These are phyloP conservation scores for Chalcis sispes DNA, from an alignment of 2,888 invertebrate genomes.

Conservation along the genomic window DNA sequence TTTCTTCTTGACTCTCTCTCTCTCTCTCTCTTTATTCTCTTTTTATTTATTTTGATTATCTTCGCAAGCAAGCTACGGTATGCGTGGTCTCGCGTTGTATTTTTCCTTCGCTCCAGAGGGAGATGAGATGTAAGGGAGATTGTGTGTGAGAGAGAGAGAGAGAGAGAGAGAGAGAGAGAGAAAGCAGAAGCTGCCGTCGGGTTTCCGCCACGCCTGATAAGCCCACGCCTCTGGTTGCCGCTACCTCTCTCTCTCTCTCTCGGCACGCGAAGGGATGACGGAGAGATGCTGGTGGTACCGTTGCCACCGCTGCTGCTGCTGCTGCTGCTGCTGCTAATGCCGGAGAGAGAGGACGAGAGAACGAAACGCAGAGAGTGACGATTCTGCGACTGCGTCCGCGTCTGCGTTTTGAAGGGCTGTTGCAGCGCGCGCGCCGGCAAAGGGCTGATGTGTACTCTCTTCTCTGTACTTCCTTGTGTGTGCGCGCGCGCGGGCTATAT, in stretches of 20 bases:
- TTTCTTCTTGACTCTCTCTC: not conserved
- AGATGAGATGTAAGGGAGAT: no score
- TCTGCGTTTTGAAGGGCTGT: conserved; percentile 54
- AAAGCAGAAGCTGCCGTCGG: no score
- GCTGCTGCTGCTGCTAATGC: conserved; percentile 15
- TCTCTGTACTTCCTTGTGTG: not conserved
- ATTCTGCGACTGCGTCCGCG: conserved; percentile 61
- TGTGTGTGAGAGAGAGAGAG: no score
- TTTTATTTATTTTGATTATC: no score
- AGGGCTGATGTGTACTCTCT: not conserved
- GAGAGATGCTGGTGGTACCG: conserved; percentile 13
- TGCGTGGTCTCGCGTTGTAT: not conserved
- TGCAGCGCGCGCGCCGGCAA: conserved; percentile 15
- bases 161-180: no score
- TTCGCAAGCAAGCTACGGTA: not conserved
- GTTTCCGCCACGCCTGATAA: conserved; percentile 50
- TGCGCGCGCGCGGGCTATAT: not conserved
- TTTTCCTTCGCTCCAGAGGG: not conserved
- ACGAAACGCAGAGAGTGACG: conserved; percentile 5
- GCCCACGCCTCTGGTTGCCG: conserved; percentile 46
- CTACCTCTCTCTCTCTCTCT: conserved; percentile 7
- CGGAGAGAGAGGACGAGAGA: conserved; percentile 12
- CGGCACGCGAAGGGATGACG: not conserved
- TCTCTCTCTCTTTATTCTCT: no score
- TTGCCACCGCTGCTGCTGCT: not conserved